Base-by-base conservation (phyloP, 2,888 invertebrate genomes). In the Drosophila kambysellisi region DNA sequence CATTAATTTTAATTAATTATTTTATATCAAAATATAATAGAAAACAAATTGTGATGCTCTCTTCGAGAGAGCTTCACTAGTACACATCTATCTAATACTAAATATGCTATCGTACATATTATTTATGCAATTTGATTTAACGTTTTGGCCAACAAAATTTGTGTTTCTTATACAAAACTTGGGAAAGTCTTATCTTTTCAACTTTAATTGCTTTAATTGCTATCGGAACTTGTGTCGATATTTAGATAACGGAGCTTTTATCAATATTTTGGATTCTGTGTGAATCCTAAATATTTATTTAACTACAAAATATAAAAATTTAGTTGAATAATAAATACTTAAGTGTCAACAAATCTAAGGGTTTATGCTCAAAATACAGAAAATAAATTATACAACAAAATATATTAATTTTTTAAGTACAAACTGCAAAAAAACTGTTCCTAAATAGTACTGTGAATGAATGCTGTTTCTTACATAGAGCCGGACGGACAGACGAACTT, bases 201-300 rank as follows among this genome's bases (percentile, higher is more conserved):
- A 4, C 12, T 11, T 33, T 35, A 35, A 25, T 25, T 25, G 20
- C 20, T 25, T 25, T 25, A 25, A 35, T 35, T 12, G 35, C 4
- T 35, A 35, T 35, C 35, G 4, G 35, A 35, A 35, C 35, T 35
- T n/a, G 41, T 41, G n/a, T n/a, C n/a, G 41, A 41, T n/a, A 41
- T 9, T 41, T 9, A 9, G n/a, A 4, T 41, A 35, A 35, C 5
- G 12, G 35, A 0, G 35, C 35, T 35, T n/a, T 11, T 41, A 11
- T n/a, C n/a, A 11, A 5, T n/a, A 41, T 0, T n/a, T n/a, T 9
- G 2, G 1, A 2, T 0, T 41, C 9, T 9, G 9, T n/a, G 2
- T 0, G 4, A 9, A n/a, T 4, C n/a, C 9, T 4, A 41, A 9
- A 41, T n/a, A 41, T 41, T n/a, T n/a, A 9, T n/a, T n/a, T n/a